Evolutionary conservation across 2,113 vertebrate genomes (phyloP), one percentile per base, ranked within the genome.

Genomic region (Mobula hypostoma): DNA sequence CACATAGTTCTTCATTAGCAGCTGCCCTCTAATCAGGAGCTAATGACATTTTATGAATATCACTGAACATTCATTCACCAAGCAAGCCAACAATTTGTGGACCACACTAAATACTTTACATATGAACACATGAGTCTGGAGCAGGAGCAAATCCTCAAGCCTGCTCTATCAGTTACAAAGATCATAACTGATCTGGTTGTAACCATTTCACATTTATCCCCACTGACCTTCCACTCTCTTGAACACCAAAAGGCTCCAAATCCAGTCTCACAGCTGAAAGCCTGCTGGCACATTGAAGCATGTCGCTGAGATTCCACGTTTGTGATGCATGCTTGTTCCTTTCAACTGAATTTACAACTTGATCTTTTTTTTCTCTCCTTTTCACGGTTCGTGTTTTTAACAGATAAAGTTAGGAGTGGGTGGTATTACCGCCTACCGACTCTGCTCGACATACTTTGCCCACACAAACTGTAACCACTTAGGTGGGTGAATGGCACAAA

Each of bases 401-500:
- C 58, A 17, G 83, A 58, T 56, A 63, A 61, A 66, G 63, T 90
- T 12, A 66, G 15, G 85, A 90, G 61, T 90, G 61, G 85, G 85
- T 32, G 61, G 61, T 12, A 90, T 19, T 9, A 68, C 85, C 7
- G 63, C 29, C 85, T 66, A 7, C 85, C 12, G n/a, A 68, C 85
- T 61, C 61, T 32, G 61, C 17, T 90, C 61, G 66, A 90, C 61
- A 90, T 90, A 66, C n/a, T 66, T 90, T 61, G 32, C 61, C 85
- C 85, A 90, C 85, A 66, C 29, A 11, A 32, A 17, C 85, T 66
- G 61, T 66, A 7, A 90, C 14, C 58, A 90, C 61, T 68, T 90
- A 66, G 61, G 85, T 90, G 85, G 85, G 85, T 6, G 85, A 61
- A 32, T 90, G 85, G 85, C 66, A 68, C 85, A 90, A n/a, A 90